Evolutionary conservation across 2,113 vertebrate species (phyloP), one percentile per base, ranked within the genome.

Genomic region (Casuarius casuarius): DNA sequence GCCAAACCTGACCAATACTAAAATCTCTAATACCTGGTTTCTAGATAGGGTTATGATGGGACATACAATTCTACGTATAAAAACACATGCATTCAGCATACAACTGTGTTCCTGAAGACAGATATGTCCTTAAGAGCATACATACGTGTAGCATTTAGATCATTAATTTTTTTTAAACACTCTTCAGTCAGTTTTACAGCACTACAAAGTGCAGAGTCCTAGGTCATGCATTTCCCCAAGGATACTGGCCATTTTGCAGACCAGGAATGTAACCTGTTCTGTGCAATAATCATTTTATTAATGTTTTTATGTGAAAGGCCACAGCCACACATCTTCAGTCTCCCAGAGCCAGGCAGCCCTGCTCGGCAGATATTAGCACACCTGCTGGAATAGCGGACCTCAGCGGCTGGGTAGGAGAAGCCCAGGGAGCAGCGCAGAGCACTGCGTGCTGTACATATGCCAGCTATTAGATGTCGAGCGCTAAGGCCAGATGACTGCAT

Each of bases 401-500:
- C 91, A 52, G 10, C 1, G 46, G 52, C 84, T 84, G 80, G 19
- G 49, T 71, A 51, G 0, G 22, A 84, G 77, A 61, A 77, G 81
- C 77, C 23, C 4, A 70, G 66, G 68, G 89, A 92, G 81, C 87
- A 0, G 6, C 51, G 52, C 61, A 71, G 46, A 84, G 4, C 0
- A 0, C 80, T 48, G 35, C 0, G 1, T 62, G 84, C 87, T 84
- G 78, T 61, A 80, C 77, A 42, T 59, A 52, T 87, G 93, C 93
- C 95, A 96, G 38, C 82, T 89, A 52, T 89, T 87, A 94, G 78
- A 90, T 35, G 66, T 17, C 26, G 52, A 95, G 81, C 84, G 68
- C 96, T 79, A 48, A 94, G 92, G 95, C 84, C 91, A 96, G 87
- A 95, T 48, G 91, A 84, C 91, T 87, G 44, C 66, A 40, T 49